Conservation (phyloP, 2,888 invertebrate species). For the Argyresthia albistria region DNA sequence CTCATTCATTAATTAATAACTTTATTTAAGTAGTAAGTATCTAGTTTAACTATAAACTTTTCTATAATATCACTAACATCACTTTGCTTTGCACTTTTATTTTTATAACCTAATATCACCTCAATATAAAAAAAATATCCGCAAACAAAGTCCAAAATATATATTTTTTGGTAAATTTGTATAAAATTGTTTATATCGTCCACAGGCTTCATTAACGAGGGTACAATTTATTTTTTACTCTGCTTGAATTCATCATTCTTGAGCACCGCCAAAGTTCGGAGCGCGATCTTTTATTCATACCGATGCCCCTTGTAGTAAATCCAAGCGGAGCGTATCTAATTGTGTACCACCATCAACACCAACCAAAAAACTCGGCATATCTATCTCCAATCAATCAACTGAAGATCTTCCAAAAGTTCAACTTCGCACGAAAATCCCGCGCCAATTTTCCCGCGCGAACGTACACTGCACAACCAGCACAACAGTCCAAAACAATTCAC, state of each 20-base stretch:
- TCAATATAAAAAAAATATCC: slow-evolving; percentile 11
- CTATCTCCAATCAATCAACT: slow-evolving; percentile 56
- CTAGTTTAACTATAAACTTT: background rate
- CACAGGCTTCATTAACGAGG: slow-evolving; percentile 22
- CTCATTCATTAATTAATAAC: background rate
- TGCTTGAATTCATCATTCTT: slow-evolving; percentile 33
- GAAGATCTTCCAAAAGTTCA: slow-evolving; percentile 36
- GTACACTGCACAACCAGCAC: background rate
- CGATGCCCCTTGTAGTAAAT: slow-evolving; percentile 49
- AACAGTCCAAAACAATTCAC: background rate
- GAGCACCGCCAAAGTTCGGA: slow-evolving; percentile 38
- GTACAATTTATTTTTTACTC: slow-evolving; percentile 36
- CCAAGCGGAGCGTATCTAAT: slow-evolving; percentile 57
- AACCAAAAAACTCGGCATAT: slow-evolving; percentile 32
- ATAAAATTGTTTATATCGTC: slow-evolving; percentile 19
- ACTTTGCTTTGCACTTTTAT: slow-evolving; percentile 10
- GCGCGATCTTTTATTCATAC: slow-evolving; percentile 49
- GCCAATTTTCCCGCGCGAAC: background rate
- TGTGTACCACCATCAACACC: slow-evolving; percentile 58
- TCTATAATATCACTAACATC: background rate
- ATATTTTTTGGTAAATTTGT: slow-evolving; percentile 28
- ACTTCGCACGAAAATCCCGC: slow-evolving; percentile 50
- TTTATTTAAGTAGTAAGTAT: background rate
- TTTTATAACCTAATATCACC: slow-evolving; percentile 12
- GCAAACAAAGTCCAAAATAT: slow-evolving; percentile 3